These are phyloP conservation scores for Echinops telfairi DNA, from an alignment of 2,113 vertebrate species.

Conservation along the genomic window DNA sequence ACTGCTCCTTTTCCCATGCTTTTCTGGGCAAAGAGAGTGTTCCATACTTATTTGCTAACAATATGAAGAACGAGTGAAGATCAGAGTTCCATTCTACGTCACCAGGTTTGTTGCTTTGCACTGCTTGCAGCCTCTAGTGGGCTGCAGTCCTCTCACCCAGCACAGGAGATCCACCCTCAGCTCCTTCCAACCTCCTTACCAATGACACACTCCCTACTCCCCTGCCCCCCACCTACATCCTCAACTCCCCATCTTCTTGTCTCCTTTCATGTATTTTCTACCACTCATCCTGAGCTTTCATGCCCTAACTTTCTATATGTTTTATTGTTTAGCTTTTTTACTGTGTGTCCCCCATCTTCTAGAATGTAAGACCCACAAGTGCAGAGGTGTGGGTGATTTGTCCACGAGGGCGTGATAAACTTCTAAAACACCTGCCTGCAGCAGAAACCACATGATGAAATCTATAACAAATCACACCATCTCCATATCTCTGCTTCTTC, in stretches of 20 bases:
- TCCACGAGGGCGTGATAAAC: not conserved
- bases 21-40: not conserved
- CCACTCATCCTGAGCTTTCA: not conserved
- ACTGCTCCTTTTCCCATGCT: not conserved
- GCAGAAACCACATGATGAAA: not conserved
- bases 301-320: not conserved
- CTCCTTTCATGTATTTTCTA: not conserved
- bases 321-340: not conserved
- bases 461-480: slow-evolving; percentile 7
- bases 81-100: not conserved
- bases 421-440: not conserved
- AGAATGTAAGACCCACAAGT: not conserved
- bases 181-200: not conserved
- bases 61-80: not conserved
- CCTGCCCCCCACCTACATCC: too few relatives aligned
- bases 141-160: not conserved
- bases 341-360: not conserved
- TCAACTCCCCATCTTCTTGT: not conserved
- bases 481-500: not conserved
- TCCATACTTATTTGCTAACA: not conserved
- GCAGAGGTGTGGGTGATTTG: not conserved
- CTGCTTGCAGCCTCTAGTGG: not conserved
- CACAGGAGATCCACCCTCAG: not conserved
- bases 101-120: not conserved
- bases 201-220: not conserved